Conservation (phyloP, 1,140 invertebrate species). For the Drosophila nebulosa region DNA sequence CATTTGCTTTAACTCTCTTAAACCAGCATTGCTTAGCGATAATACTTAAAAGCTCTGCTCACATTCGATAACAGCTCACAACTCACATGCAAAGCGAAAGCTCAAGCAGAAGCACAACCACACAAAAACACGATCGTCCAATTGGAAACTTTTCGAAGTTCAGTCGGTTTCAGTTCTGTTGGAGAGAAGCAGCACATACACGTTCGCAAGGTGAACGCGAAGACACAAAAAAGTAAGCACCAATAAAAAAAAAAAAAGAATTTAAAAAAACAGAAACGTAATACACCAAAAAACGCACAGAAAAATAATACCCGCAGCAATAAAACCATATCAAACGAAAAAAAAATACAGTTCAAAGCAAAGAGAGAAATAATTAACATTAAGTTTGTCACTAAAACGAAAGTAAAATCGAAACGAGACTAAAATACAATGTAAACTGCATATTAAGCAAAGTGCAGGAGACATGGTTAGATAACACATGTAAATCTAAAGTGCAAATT, state of each 20-base stretch:
- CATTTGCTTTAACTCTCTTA: background rate
- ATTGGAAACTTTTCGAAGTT: conserved; percentile 64
- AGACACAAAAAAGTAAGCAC: conserved; percentile 66
- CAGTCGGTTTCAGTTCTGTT: conserved; percentile 72
- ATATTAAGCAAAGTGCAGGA: background rate
- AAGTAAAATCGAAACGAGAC: background rate
- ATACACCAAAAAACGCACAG: conserved; percentile 19
- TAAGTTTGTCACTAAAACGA: background rate
- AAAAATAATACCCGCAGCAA: background rate
- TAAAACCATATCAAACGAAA: background rate
- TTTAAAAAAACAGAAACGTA: background rate
- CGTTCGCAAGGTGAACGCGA: conserved; percentile 68
- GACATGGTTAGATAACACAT: background rate
- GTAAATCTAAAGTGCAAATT: conserved; percentile 36
- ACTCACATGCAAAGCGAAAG: conserved; percentile 44
- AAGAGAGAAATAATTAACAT: background rate
- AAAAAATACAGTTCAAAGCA: background rate
- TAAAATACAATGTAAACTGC: background rate
- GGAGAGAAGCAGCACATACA: conserved; percentile 60
- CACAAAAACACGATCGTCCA: background rate
- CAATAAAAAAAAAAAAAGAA: conserved; percentile 6
- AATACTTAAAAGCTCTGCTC: conserved; percentile 29
- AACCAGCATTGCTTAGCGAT: background rate
- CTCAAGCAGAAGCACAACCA: conserved; percentile 39
- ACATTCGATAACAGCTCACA: conserved; percentile 48